Evolutionary conservation across 64 coral and sea anemone species (phyloP), one percentile per base, ranked within the genome.

Genomic region (Anthopleura sola): DNA sequence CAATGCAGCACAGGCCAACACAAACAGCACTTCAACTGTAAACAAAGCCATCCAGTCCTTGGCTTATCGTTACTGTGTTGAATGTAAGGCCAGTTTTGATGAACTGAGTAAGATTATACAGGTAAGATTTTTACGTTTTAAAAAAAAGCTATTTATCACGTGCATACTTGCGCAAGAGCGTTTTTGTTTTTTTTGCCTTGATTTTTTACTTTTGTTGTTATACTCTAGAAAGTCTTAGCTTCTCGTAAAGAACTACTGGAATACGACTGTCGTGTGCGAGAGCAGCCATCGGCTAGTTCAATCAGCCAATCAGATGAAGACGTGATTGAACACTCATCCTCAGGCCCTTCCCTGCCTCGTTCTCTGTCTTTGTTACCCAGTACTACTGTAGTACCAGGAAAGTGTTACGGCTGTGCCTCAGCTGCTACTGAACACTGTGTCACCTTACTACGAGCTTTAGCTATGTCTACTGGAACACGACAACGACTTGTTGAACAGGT

Each of bases 341-440:
- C 84, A 82, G 84, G 76, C 0, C 89, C 75, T 13, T 78, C 88
- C 6, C 56, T 82, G 18, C 66, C 88, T n/a, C 86, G 87, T 33
- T 91, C 88, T 40, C 57, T 94, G 64, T 91, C 93, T 36, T 50
- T 94, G 11, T 64, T 94, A 36, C 80, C 89, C 24, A 88, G 84
- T 58, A 84, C 87, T 32, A 91, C 91, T 36, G 82, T 88, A 49
- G 78, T 91, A 19, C 89, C 92, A 10, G 95, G 95, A 23, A 74
- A 84, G 37, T 98, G 95, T 53, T 98, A 94, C 86, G 95, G 95
- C 2, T 98, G 95, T 92, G 92, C 95, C 1, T 93, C 95, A 19
- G 95, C 95, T 23, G 95, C 95, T 21, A 98, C 93, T n/a, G 95
- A 98, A 28, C 95, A 98, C 37, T 98, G 95, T 78, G 95, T 98